These are phyloP conservation scores for Mythimna loreyi DNA, from an alignment of 2,888 invertebrate species.

Conservation along the genomic window DNA sequence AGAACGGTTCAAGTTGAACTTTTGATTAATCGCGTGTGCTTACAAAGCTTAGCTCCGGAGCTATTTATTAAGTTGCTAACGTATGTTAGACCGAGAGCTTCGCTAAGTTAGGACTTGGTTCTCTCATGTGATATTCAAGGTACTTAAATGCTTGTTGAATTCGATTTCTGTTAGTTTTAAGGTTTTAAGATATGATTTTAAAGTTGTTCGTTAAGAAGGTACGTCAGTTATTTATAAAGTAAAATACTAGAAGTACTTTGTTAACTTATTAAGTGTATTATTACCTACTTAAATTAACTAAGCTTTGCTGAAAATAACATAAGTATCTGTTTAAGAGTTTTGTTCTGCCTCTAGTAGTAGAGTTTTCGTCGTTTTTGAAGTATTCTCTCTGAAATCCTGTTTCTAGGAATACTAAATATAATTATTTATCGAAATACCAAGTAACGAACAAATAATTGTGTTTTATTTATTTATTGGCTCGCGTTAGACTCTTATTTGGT, in stretches of 20 bases:
- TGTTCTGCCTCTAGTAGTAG: background rate
- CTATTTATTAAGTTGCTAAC: conserved; percentile 53
- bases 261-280: too few species aligned
- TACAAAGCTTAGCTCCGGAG: conserved; percentile 43
- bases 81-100: conserved; percentile 36
- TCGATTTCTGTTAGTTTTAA: conserved; percentile 2
- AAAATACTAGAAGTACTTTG: too few species aligned
- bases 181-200: conserved; percentile 3
- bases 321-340: too few species aligned
- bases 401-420: background rate
- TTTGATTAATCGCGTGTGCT: conserved; percentile 57
- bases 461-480: too few species aligned
- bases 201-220: background rate
- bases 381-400: background rate
- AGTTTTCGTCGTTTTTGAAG: background rate
- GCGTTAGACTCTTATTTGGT: too few species aligned
- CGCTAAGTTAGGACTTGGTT: conserved; percentile 12
- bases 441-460: too few species aligned
- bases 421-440: background rate
- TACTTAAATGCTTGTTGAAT: conserved; percentile 2
- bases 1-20: conserved; percentile 53
- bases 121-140: conserved; percentile 25
- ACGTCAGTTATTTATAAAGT: too few species aligned
- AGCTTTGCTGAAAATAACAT: too few species aligned
- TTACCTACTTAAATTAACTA: too few species aligned